These are phyloP conservation scores for Anoplius nigerrimus DNA, from an alignment of 2,888 invertebrate species.

Conservation along the genomic window DNA sequence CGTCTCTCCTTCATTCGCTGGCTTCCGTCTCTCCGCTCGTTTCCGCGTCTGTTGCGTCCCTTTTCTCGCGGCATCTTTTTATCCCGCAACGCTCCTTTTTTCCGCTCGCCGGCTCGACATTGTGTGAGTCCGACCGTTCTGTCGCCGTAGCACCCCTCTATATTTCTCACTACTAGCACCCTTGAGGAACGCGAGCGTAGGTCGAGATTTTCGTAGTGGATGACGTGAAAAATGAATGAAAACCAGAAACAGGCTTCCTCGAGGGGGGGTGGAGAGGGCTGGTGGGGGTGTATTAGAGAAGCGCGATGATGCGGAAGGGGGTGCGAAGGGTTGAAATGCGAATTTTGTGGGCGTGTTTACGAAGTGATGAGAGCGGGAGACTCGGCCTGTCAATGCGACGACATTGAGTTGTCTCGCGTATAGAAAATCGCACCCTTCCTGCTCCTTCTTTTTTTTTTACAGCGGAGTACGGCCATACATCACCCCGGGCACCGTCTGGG, in stretches of 20 bases:
- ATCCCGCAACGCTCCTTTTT: background rate
- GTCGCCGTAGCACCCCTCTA: too few relatives aligned
- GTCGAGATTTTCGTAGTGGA: slow-evolving; percentile 13
- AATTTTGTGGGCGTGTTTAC: too few relatives aligned
- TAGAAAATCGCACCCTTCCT: background rate
- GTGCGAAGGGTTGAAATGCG: background rate
- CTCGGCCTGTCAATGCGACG: too few relatives aligned
- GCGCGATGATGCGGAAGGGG: background rate
- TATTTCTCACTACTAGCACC: too few relatives aligned
- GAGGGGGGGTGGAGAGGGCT: background rate
- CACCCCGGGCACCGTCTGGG: too few relatives aligned
- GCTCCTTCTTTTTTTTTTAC: background rate
- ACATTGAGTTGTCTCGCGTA: too few relatives aligned
- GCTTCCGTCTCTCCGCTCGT: background rate
- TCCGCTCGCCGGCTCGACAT: too few relatives aligned
- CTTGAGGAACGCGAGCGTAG: background rate
- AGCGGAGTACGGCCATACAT: too few relatives aligned
- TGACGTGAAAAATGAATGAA: slow-evolving; percentile 6
- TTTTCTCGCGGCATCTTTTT: background rate
- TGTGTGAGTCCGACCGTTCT: too few relatives aligned
- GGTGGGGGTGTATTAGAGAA: background rate
- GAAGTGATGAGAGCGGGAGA: too few relatives aligned
- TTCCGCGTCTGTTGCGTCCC: background rate
- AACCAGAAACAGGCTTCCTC: too few relatives aligned
- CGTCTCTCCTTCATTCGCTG: background rate